Base-by-base conservation (phyloP, 2,797 vertebrate species). In the Microhierax caerulescens region DNA sequence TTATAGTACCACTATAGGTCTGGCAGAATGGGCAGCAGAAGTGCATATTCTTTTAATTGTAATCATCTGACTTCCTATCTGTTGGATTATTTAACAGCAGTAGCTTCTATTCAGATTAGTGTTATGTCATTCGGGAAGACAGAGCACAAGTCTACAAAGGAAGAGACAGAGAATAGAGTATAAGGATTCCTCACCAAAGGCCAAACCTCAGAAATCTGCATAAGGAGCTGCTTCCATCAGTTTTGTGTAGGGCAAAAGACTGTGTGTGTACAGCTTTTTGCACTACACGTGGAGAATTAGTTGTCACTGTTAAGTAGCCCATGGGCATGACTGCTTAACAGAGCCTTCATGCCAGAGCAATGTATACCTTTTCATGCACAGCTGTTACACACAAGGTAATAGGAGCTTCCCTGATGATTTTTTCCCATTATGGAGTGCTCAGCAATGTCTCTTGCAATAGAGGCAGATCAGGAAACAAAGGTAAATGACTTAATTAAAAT, bases 21-120 rank as follows among this genome's bases (percentile, higher is more conserved):
- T 93, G 84, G 85, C 72, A 87, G 80, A 88, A 89, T 11, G 50
- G 79, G 77, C 69, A 91, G 86, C 85, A 94, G 32, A 70, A 96
- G 41, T 68, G 81, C 60, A 90, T 41, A 24, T 65, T 53, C 75
- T 79, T 91, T 89, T 72, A 37, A 63, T n/a, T 90, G 56, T 60
- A 86, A 80, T 85, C n/a, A 92, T 43, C 60, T 57, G 23, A 80
- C 91, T 77, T 73, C 13, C 57, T 56, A 24, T 63, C 90, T 77
- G 20, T 70, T 86, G 54, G 77, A 75, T 90, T 65, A 78, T 93
- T 92, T 92, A 86, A 80, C 24, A 90, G 85, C 70, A 64, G 34
- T 9, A 83, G 59, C 27, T 91, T 93, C 93, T 67, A 4, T 51
- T 89, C 25, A 53, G 50, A 54, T 51, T 13, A 54, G 34, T 32